phyloP scores from a whole-genome alignment of 2,113 vertebrate species.

The Cichladusa arquata region DNA sequence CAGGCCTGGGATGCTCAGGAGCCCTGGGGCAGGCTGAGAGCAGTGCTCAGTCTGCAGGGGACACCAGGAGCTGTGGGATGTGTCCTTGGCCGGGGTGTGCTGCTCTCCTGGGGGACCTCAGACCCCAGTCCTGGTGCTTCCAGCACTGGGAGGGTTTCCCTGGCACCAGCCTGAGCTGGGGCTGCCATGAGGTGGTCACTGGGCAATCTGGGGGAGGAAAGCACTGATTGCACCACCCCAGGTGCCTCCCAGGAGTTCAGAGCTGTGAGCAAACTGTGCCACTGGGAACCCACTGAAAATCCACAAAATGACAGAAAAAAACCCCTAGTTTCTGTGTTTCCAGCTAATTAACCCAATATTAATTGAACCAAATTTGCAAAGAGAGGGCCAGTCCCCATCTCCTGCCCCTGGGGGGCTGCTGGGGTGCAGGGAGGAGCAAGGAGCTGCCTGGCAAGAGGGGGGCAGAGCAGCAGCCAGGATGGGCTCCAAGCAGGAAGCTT shows the following conservation, averaged over 20 bases:
- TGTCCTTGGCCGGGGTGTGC: neutral
- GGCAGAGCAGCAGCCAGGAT: neutral
- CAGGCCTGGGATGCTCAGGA: too few species aligned
- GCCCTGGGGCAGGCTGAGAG: too few species aligned
- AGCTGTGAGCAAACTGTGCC: neutral
- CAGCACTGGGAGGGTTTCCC: neutral
- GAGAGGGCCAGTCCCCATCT: neutral
- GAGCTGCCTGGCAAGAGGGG: neutral
- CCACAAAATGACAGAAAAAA: neutral
- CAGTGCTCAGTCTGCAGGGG: too few species aligned
- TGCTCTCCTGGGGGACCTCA: neutral
- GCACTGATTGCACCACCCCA: neutral
- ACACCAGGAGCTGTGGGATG: accelerated
- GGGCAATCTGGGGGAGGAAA: neutral
- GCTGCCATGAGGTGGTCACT: neutral
- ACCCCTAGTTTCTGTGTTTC: accelerated
- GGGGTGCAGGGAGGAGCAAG: neutral
- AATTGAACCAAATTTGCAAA: neutral
- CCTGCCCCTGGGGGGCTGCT: neutral
- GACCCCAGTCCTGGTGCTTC: neutral
- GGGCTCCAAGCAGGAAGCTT: neutral
- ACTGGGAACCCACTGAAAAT: neutral
- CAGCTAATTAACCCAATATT: neutral
- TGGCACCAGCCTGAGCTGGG: neutral
- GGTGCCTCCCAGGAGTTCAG: neutral